phyloP scores from a whole-genome alignment of 2,888 invertebrate genomes.

The Electrophaes corylata region DNA sequence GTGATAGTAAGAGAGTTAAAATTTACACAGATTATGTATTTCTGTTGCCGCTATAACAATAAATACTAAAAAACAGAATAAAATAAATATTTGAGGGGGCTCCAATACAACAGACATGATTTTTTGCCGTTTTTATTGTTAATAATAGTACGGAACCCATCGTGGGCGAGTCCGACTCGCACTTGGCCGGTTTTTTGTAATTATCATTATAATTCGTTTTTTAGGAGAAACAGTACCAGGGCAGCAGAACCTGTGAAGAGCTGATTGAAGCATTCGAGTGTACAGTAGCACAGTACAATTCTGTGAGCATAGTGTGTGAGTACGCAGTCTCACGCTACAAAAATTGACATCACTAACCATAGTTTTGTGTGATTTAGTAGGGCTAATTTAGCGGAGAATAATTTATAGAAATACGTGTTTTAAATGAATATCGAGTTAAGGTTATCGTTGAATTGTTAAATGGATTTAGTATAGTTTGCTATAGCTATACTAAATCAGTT shows the following conservation, averaged over 20 bases:
- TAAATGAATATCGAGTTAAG: neutral
- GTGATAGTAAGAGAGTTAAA: too few relatives aligned
- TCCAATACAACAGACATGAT: too few relatives aligned
- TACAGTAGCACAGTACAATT: neutral
- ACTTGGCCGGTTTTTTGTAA: too few relatives aligned
- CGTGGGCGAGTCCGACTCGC: too few relatives aligned
- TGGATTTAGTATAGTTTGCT: too few relatives aligned
- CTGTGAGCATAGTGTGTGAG: slow-evolving; percentile 5
- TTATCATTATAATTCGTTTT: slow-evolving; percentile 17
- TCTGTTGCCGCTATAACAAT: too few relatives aligned
- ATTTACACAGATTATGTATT: too few relatives aligned
- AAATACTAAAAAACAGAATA: too few relatives aligned
- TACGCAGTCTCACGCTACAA: slow-evolving; percentile 22
- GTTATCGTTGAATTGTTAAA: neutral
- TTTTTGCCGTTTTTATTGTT: too few relatives aligned
- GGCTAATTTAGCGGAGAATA: neutral
- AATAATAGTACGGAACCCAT: too few relatives aligned
- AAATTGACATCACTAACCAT: slow-evolving; percentile 26
- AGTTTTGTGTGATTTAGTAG: slow-evolving; percentile 18
- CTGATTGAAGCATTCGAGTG: slow-evolving; percentile 24
- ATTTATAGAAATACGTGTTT: neutral
- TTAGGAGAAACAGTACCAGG: slow-evolving; percentile 60
- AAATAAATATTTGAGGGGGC: too few relatives aligned
- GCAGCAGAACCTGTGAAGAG: slow-evolving; percentile 53
- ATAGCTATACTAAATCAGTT: neutral